These are phyloP conservation scores for Xyrichtys novacula DNA, from an alignment of 2,797 vertebrate genomes.

Conservation along the genomic window DNA sequence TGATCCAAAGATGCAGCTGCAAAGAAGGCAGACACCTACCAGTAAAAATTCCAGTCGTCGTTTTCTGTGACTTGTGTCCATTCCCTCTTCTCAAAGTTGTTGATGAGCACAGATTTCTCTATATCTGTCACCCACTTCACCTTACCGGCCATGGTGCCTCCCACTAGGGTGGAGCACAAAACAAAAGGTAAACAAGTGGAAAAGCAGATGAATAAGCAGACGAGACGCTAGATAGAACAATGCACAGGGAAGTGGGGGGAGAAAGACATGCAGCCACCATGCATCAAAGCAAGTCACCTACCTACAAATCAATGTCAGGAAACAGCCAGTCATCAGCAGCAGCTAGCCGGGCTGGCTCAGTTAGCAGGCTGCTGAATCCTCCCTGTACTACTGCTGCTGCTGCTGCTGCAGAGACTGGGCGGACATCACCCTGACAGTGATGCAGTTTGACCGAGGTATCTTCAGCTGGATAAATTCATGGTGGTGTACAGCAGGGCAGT, in stretches of 20 bases:
- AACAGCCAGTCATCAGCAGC: conserved; percentile 76
- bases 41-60: conserved; percentile 99
- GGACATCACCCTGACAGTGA: conserved; percentile 65
- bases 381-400: conserved; percentile 62
- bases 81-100: conserved; percentile 99
- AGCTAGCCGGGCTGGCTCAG: conserved; percentile 62
- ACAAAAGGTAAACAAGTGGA: conserved; percentile 43
- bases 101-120: conserved; percentile 97
- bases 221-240: not conserved
- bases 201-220: not conserved
- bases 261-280: not conserved
- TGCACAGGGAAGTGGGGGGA: not conserved
- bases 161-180: conserved; percentile 62
- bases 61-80: conserved; percentile 94
- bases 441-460: conserved; percentile 48
- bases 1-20: not conserved
- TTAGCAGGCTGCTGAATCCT: conserved; percentile 70
- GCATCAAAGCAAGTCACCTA: conserved; percentile 30
- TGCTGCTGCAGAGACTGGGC: conserved; percentile 67
- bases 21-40: conserved; percentile 78
- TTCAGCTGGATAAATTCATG: conserved; percentile 6
- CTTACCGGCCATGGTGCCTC: conserved; percentile 92
- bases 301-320: conserved; percentile 67
- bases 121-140: conserved; percentile 99
- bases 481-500: not conserved